Conservation (phyloP, 2,113 vertebrate genomes). For the Piprites chloris region DNA sequence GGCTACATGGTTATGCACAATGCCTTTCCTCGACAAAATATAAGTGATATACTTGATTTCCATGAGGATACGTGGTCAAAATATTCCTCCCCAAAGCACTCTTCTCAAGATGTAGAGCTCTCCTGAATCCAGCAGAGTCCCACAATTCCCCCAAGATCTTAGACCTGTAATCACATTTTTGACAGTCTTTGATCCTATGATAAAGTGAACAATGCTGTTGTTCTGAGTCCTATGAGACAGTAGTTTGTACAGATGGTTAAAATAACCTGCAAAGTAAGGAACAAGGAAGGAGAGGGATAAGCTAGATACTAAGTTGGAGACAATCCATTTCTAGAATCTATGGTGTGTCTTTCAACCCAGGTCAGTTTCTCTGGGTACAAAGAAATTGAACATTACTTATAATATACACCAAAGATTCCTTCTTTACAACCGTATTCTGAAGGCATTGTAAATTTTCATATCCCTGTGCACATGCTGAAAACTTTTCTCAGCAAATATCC, state of each 20-base stretch:
- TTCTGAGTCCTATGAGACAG: neutral
- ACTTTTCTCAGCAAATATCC: neutral
- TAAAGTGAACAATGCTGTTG: neutral
- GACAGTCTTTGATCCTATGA: neutral
- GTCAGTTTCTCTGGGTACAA: neutral
- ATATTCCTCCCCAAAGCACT: fast-evolving
- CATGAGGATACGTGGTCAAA: neutral
- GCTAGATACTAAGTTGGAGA: neutral
- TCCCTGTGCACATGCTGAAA: neutral
- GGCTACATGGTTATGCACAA: neutral
- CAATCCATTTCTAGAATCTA: neutral
- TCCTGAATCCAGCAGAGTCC: neutral
- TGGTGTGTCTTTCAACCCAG: neutral
- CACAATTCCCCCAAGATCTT: neutral
- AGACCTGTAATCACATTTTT: neutral
- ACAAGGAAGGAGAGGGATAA: neutral
- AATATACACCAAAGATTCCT: neutral
- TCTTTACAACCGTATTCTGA: neutral
- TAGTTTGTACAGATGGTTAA: neutral
- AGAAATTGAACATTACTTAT: neutral
- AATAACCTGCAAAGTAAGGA: neutral
- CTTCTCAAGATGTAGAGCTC: neutral
- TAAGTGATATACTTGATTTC: neutral
- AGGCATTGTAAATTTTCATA: neutral
- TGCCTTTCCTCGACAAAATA: neutral